A percentile compares a stretch with the other conserved stretches of the same genome.
Conservation (phyloP, 2,113 vertebrate genomes). For the Pongo pygmaeus region DNA sequence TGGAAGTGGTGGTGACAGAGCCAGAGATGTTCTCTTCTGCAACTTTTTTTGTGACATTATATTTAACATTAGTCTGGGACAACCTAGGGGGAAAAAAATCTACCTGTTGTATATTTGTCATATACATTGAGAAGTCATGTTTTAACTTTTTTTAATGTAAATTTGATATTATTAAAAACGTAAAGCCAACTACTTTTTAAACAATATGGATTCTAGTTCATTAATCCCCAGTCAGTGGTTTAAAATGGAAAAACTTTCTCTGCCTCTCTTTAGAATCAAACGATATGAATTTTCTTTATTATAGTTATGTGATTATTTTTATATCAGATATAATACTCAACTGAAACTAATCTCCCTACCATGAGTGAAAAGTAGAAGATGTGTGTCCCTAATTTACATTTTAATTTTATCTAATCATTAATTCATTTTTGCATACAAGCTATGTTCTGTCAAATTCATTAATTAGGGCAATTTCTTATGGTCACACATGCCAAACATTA, state of each 20-base stretch:
- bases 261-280: conserved; percentile 33
- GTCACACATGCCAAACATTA: conserved; percentile 45
- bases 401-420: conserved; percentile 65
- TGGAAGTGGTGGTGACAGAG: not conserved
- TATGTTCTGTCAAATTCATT: conserved; percentile 70
- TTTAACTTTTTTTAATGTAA: not conserved
- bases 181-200: conserved; percentile 28
- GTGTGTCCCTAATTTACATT: conserved; percentile 55
- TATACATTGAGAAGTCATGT: not conserved
- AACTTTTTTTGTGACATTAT: not conserved
- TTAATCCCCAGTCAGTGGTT: not conserved
- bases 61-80: not conserved
- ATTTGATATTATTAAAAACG: conserved; percentile 29
- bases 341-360: not conserved
- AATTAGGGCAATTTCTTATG: conserved; percentile 66
- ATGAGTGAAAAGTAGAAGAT: conserved; percentile 30
- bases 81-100: not conserved
- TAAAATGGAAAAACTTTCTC: not conserved
- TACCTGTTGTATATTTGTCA: not conserved
- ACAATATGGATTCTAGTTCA: not conserved
- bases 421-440: conserved; percentile 59
- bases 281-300: conserved; percentile 38
- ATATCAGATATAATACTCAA: not conserved
- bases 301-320: conserved; percentile 25
- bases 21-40: not conserved